These are phyloP conservation scores for Chironomus striatipennis DNA, from an alignment of 1,140 invertebrate genomes.

Conservation along the genomic window DNA sequence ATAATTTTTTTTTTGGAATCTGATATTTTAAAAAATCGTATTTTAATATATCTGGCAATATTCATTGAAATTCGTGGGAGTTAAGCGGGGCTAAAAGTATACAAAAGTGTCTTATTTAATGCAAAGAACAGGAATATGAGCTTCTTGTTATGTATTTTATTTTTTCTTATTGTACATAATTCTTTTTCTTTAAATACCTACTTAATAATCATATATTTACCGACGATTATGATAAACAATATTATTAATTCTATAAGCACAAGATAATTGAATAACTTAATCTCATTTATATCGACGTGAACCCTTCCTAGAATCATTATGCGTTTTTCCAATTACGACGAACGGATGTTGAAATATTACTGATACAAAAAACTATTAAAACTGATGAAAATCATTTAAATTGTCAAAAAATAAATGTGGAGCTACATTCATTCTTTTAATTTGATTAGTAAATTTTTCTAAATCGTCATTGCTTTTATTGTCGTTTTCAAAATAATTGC, in stretches of 20 bases:
- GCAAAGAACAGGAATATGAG: conserved; percentile 12
- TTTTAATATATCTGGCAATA: conserved; percentile 1
- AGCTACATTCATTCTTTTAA: not conserved
- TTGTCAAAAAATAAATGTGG: not conserved
- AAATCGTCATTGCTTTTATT: too few species aligned
- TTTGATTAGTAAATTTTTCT: too few species aligned
- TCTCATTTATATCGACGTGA: not conserved
- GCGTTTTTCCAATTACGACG: conserved; percentile 19
- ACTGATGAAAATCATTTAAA: not conserved
- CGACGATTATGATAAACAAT: not conserved
- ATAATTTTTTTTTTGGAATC: not conserved
- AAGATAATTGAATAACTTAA: not conserved
- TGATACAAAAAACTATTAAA: not conserved
- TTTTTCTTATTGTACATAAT: not conserved
- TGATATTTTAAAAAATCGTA: not conserved
- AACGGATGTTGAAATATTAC: not conserved
- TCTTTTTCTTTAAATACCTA: too few species aligned
- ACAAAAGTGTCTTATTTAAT: not conserved
- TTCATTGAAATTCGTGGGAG: not conserved
- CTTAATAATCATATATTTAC: too few species aligned
- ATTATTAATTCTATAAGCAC: not conserved
- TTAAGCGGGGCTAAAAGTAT: not conserved
- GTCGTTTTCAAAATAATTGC: too few species aligned
- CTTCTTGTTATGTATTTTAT: conserved; percentile 5
- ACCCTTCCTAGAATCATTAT: conserved; percentile 23